Evolutionary conservation across 2,797 vertebrate genomes (phyloP).

Genomic region (Tragopan temminckii): DNA sequence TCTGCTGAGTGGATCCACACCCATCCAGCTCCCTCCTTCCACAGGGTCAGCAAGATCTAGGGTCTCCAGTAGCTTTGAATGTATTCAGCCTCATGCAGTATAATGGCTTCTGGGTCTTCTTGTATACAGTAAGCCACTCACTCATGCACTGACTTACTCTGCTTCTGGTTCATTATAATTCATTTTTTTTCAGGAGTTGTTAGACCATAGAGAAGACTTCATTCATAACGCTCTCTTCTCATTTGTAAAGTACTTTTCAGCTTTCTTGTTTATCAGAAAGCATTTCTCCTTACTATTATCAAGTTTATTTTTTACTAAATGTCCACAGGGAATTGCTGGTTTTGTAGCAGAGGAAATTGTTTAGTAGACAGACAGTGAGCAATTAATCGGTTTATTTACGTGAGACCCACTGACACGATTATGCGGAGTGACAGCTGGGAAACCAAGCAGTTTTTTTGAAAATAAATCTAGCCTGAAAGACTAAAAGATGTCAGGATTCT

Average conservation of each 20-base stretch:
- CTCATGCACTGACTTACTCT: no score
- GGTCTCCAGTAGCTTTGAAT: background rate
- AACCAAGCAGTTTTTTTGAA: background rate
- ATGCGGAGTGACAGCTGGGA: background rate
- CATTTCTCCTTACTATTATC: background rate
- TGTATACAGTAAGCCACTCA: accelerated
- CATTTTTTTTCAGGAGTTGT: background rate
- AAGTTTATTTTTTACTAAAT: background rate
- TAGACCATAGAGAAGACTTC: background rate
- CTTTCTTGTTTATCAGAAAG: background rate
- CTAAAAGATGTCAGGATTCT: background rate
- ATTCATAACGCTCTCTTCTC: background rate
- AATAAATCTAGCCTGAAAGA: background rate
- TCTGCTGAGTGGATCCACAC: accelerated
- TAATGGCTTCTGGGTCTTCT: background rate
- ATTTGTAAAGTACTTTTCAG: background rate
- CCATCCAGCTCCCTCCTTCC: background rate
- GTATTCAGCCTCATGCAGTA: background rate
- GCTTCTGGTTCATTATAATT: background rate
- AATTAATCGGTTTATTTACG: background rate
- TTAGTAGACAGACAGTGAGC: background rate
- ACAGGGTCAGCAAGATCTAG: background rate
- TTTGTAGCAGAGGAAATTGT: background rate
- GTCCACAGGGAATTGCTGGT: background rate
- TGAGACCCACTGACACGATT: background rate